phyloP scores from a whole-genome alignment of 2,888 invertebrate species.

The Tipula vernalis region DNA sequence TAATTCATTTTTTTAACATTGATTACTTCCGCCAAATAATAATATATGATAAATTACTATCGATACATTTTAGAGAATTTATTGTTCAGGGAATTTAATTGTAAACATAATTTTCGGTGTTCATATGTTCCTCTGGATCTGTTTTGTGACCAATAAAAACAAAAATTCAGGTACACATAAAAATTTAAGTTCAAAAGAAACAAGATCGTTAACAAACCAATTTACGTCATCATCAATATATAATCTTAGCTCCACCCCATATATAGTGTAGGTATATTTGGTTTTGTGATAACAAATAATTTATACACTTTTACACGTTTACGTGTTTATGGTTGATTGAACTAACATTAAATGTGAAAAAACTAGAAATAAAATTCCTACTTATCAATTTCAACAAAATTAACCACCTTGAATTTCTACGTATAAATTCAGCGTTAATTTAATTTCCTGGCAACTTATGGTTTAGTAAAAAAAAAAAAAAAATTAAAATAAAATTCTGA shows the following conservation, averaged over 20 bases:
- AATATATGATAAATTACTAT: neutral
- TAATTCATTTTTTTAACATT: neutral
- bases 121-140: neutral
- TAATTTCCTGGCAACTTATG: conserved; percentile 8
- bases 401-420: conserved; percentile 4
- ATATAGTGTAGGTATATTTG: neutral
- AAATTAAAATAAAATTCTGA: neutral
- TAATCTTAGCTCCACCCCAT: neutral
- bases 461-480: neutral
- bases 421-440: neutral
- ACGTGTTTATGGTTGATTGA: neutral
- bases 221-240: neutral
- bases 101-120: neutral
- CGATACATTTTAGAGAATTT: too few species aligned
- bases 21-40: neutral
- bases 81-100: neutral
- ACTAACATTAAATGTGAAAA: neutral
- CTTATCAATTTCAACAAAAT: neutral
- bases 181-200: neutral
- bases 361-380: neutral
- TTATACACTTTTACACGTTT: neutral
- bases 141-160: neutral
- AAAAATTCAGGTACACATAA: neutral
- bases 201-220: neutral
- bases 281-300: neutral